These are phyloP conservation scores for Poecilus cupreus DNA, from an alignment of 2,888 invertebrate species.

Conservation along the genomic window DNA sequence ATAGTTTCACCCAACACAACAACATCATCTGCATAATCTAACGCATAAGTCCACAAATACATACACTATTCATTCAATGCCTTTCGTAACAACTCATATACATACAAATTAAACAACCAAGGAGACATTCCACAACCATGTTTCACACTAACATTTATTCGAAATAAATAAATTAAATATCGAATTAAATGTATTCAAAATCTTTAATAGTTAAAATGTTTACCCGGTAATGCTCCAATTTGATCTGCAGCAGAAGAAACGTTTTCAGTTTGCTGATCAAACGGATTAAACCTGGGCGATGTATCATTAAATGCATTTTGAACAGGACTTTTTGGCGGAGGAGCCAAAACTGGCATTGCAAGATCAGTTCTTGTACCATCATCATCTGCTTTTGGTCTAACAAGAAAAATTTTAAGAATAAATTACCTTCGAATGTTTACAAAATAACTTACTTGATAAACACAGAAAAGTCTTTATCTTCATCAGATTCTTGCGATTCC, in stretches of 20 bases:
- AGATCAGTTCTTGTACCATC: constrained; percentile 73
- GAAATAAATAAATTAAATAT: too few species aligned
- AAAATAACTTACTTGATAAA: constrained; percentile 79
- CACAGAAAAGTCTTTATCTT: constrained; percentile 86
- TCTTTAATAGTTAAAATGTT: neutral
- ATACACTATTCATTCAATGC: too few species aligned
- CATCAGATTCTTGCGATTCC: constrained; percentile 86
- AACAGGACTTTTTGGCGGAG: constrained; percentile 79
- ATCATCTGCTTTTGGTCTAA: constrained; percentile 76
- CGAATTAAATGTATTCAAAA: too few species aligned
- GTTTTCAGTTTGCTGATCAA: constrained; percentile 78
- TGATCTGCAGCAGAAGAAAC: constrained; percentile 69
- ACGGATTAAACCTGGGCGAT: constrained; percentile 86
- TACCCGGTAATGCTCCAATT: constrained; percentile 69
- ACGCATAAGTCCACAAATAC: too few species aligned
- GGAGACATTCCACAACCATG: too few species aligned
- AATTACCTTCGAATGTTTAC: neutral
- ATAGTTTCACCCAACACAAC: too few species aligned
- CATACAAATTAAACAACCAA: too few species aligned
- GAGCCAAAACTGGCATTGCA: constrained; percentile 84
- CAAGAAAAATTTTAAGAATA: constrained; percentile 55
- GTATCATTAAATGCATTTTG: constrained; percentile 75
- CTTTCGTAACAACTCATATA: too few species aligned
- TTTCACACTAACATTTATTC: too few species aligned
- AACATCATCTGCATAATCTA: too few species aligned